Base-by-base conservation (phyloP, 2,888 invertebrate species). In the Drosophila ustulata region DNA sequence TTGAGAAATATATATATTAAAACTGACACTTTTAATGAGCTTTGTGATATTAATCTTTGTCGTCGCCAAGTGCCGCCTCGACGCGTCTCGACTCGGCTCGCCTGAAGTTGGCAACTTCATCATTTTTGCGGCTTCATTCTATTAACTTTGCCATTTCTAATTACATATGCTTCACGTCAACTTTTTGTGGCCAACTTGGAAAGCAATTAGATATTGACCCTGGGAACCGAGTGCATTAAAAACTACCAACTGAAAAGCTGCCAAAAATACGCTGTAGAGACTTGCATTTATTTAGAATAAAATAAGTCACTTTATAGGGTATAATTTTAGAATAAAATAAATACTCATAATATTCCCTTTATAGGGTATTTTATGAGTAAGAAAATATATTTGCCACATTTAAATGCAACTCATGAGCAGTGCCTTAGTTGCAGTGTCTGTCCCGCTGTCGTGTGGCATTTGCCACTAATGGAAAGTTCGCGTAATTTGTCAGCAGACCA, bases 11-110 rank as follows among this genome's bases (percentile, higher is more conserved):
- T 56, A 69, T 73, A 71, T 72, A 77, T 81, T 78, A 87, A 87
- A 81, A 75, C 77, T 83, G 83, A 76, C 87, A 85, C 51, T 85
- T 87, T 89, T 89, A 89, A 89, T 88, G 88, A 89, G 89, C 78
- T 87, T 79, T 80, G 68, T 80, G 81, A 87, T 69, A 85, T 89
- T 88, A 88, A 89, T 89, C 89, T 86, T 68, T 70, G 80, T 72
- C 71, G 80, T 59, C 61, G 79, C 58, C 80, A 71, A 71, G 57
- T 56, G 56, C 25, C 52, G 65, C 34, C 39, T 11, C 13, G 39
- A 30, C 30, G 30, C 30, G 65, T 28, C 39, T 11, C 13, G 39
- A 30, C 30, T 5, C 30, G 6, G 30, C 7, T 30, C 30, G 30
- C 25, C 34, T 55, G 56, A 70, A 66, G 57, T 65, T 75, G 65